phyloP scores from a whole-genome alignment of 2,888 invertebrate species.

The Lissocephala sabroskyi region DNA sequence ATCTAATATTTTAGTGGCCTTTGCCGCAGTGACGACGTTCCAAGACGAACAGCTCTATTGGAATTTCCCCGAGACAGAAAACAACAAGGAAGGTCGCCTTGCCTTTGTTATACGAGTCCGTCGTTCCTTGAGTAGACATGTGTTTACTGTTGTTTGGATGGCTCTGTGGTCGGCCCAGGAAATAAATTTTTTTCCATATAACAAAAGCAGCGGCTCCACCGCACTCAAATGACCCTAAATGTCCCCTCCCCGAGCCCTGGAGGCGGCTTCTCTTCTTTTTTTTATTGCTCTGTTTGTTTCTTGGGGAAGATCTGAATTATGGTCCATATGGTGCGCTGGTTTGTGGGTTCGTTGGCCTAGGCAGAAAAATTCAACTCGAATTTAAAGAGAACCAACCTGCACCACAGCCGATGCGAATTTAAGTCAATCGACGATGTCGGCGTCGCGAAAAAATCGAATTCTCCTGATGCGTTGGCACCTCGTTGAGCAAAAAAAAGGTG shows the following conservation, averaged over 20 bases:
- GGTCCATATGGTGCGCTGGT: conserved; percentile 21
- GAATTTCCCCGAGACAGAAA: no score
- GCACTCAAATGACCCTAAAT: conserved; percentile 48
- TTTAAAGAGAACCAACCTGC: no score
- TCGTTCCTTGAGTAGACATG: conserved; percentile 43
- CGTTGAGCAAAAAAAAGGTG: no score
- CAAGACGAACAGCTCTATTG: no score
- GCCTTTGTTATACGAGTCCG: conserved; percentile 30
- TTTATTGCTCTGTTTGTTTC: not conserved
- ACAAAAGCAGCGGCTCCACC: conserved; percentile 29
- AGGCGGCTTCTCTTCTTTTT: not conserved
- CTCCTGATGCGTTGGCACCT: no score
- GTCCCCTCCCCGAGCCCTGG: conserved; percentile 2
- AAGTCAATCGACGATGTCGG: no score
- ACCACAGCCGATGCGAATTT: no score
- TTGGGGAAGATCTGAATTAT: conserved; percentile 27
- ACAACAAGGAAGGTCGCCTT: conserved; percentile 12
- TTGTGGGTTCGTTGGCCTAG: no score
- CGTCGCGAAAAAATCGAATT: no score
- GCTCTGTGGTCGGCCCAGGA: conserved; percentile 4
- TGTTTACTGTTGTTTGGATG: conserved; percentile 52
- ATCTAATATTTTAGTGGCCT: conserved; percentile 62
- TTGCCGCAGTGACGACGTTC: conserved; percentile 17
- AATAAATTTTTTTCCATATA: no score
- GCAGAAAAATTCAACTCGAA: no score